Base-by-base conservation (phyloP, 2,797 vertebrate genomes). In the Uromys caudimaculatus region DNA sequence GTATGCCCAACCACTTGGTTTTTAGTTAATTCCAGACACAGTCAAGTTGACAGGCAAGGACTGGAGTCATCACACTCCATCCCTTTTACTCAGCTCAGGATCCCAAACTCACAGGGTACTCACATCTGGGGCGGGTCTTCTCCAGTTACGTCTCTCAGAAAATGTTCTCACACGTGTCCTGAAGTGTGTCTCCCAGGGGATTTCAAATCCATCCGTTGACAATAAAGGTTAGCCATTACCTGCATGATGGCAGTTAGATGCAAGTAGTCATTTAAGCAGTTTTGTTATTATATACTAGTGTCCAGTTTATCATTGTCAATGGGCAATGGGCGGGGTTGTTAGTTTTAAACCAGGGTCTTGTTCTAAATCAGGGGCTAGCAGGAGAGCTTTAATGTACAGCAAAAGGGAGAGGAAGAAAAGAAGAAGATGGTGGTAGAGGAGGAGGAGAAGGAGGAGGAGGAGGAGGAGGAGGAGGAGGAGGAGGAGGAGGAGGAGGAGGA, bases 391-490 rank as follows among this genome's bases (percentile, higher is more conserved):
- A 47, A 83, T 8, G 32, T 32, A 19, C 38, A 44, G 38, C 24
- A 32, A 62, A 83, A 32, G 23, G 27, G 38, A 29, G 7, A 76
- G 38, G 24, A 24, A 8, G 4, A 56, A 27, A 24, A 41, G n/a
- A 2, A 19, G 64, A 1, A 38, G 9, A 2, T 21, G n/a, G 10
- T 1, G 35, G n/a, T 71, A 6, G 16, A 19, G 67, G n/a, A 9
- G 17, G 35, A 3, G 35, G 67, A 6, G 5, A 23, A 1, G 10
- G 71, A 27, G 24, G 23, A 47, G 23, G 38, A 44, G 1, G 23
- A 44, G 21, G 27, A 24, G 17, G 50, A 32, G 14, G 13, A 52
- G 23, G 23, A 56, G 35, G 35, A n/a, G 2, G 64, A 64, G 29
- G 10, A 13, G 8, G 27, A 24, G 3, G 14, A 44, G 21, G 7